Evolutionary conservation across 2,113 vertebrate genomes (phyloP), one percentile per base, ranked within the genome.

Genomic region (Channa maculata): DNA sequence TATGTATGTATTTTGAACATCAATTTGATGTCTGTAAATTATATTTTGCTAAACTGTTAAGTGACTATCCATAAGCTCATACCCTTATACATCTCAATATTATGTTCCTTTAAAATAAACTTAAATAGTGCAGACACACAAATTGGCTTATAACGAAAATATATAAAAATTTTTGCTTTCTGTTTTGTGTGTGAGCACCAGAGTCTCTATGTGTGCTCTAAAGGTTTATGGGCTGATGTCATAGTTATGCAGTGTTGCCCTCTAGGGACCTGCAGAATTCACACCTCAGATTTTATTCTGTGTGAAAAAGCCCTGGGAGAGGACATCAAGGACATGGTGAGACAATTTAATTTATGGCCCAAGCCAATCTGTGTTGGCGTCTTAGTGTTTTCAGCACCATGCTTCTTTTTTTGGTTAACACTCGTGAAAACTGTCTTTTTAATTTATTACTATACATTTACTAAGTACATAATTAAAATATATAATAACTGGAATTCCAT

Each of bases 161-260:
- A 41, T 73, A 73, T 63, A 24, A 37, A 45, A 51, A 63, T 80
- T 70, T 45, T 10, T 67, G 64, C 77, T 77, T 80, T 75, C 76
- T 65, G 71, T 43, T 75, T 64, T 74, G 57, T 6, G 4, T 36
- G 49, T 46, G 15, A 54, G 48, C 14, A 37, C 33, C 34, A 8
- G 57, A 48, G 59, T 67, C 60, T 41, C 55, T 5, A 39, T 36
- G 24, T 51, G 77, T 57, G 52, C 62, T 57, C 41, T 12, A 37
- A 60, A 55, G 69, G 65, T 87, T 90, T 90, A 84, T 88, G 70
- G 72, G 72, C 80, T 92, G 91, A 91, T 91, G 91, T 92, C 88
- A 89, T 92, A 80, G 86, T 91, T 91, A 83, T 87, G 82, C 86
- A 76, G 84, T 1, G 37, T 79, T 89, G 84, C 74, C 80, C 86